These are phyloP conservation scores for Holothuria glaberrima DNA, from an alignment of 35 echinoderm and acorn worm genomes.

Conservation along the genomic window DNA sequence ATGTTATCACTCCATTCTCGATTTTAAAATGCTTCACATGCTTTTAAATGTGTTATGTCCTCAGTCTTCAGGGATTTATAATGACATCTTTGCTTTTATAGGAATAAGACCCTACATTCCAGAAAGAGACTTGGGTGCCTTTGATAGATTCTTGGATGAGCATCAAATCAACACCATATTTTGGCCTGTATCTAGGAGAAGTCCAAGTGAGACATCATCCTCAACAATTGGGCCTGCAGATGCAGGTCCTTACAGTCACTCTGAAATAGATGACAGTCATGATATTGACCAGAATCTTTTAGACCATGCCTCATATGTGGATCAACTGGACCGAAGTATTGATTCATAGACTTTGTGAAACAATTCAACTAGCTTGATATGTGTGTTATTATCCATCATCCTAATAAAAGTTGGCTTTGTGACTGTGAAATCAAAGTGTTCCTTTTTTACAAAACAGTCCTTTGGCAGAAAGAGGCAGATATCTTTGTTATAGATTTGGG, in stretches of 20 bases:
- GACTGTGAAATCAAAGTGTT: too few species aligned
- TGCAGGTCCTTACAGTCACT: constrained; percentile 32
- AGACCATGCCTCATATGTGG: constrained; percentile 8
- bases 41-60: too few species aligned
- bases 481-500: too few species aligned
- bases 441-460: too few species aligned
- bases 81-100: not conserved
- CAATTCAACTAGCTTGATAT: too few species aligned
- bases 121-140: constrained; percentile 19
- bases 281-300: constrained; percentile 21
- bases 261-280: constrained; percentile 36
- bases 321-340: constrained; percentile 26
- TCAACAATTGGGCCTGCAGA: constrained; percentile 32
- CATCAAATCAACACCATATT: constrained; percentile 21
- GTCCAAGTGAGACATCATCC: constrained; percentile 8
- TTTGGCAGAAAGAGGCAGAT: too few species aligned
- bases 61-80: too few species aligned
- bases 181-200: constrained; percentile 1
- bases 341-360: constrained; percentile 23
- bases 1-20: too few species aligned
- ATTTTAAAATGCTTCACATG: too few species aligned
- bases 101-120: constrained; percentile 32
- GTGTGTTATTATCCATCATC: too few species aligned
- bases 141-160: constrained; percentile 31
- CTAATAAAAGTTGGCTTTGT: too few species aligned